Conservation (phyloP, 2,113 vertebrate species). For the Aptenodytes forsteri region DNA sequence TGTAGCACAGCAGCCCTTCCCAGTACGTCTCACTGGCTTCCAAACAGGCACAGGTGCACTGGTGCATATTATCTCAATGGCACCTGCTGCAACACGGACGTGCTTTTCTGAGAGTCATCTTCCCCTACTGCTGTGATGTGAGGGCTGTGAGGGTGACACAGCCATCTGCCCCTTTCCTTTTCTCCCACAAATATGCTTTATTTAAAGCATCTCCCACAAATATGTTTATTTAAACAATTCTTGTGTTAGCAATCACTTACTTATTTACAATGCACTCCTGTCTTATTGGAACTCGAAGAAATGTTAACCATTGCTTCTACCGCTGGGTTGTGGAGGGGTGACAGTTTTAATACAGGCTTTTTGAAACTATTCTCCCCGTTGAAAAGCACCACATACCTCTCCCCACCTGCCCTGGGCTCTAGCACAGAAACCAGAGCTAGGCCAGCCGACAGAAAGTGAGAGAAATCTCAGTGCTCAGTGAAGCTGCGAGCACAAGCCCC, state of each 20-base stretch:
- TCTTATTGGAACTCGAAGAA: neutral
- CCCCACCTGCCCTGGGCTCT: neutral
- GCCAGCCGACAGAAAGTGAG: neutral
- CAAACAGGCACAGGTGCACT: neutral
- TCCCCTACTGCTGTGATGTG: neutral
- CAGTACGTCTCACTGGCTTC: neutral
- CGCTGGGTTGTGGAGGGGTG: neutral
- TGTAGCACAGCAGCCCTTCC: neutral
- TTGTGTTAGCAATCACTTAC: neutral
- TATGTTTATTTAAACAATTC: neutral
- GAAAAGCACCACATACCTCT: neutral
- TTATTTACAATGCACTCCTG: neutral
- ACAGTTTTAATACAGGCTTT: neutral
- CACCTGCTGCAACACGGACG: fast-evolving
- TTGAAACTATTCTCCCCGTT: neutral
- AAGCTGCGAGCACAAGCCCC: neutral
- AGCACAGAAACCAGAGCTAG: neutral
- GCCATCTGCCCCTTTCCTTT: neutral
- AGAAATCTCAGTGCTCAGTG: neutral
- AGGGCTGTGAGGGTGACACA: neutral
- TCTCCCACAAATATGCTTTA: neutral
- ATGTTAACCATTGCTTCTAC: neutral
- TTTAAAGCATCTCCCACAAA: neutral
- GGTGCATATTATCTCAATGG: neutral
- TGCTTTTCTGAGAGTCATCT: neutral